These are phyloP conservation scores for Psephotus haematonotus DNA, from an alignment of 2,113 vertebrate species.

Conservation along the genomic window DNA sequence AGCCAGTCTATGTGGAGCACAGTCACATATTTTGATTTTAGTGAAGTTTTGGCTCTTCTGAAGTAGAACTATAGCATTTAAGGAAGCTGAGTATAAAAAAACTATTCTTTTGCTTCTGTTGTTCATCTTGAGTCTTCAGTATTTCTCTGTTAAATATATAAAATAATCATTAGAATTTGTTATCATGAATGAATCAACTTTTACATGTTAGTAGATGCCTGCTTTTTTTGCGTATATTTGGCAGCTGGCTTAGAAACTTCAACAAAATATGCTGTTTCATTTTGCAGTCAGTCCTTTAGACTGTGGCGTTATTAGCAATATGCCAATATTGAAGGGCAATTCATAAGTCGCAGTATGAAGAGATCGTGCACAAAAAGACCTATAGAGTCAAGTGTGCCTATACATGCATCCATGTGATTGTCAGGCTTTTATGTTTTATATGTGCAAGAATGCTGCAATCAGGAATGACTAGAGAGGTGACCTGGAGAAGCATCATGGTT, in stretches of 20 bases:
- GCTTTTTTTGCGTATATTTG: background rate
- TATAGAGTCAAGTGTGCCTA: background rate
- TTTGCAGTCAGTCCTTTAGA: background rate
- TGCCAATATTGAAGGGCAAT: background rate
- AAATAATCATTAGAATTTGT: background rate
- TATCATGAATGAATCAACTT: background rate
- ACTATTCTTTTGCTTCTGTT: background rate
- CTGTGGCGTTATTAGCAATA: background rate
- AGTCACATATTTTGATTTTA: conserved; percentile 69
- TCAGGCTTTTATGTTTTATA: background rate
- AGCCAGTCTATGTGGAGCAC: conserved; percentile 46
- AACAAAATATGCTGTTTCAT: background rate
- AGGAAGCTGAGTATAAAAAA: conserved; percentile 48
- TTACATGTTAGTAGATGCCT: background rate
- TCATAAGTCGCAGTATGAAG: background rate
- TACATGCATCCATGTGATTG: background rate
- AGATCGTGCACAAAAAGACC: background rate
- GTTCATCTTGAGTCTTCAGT: conserved; percentile 21
- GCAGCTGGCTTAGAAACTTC: background rate
- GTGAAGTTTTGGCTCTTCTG: conserved; percentile 57
- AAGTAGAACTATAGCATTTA: conserved; percentile 32
- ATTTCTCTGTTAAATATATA: conserved; percentile 11
- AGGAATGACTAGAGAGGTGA: background rate
- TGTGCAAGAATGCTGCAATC: background rate
- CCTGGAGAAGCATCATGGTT: background rate